A percentile compares a stretch with the other conserved stretches of the same genome.
phyloP scores from a whole-genome alignment of 2,888 invertebrate species.

The Tineola bisselliella region DNA sequence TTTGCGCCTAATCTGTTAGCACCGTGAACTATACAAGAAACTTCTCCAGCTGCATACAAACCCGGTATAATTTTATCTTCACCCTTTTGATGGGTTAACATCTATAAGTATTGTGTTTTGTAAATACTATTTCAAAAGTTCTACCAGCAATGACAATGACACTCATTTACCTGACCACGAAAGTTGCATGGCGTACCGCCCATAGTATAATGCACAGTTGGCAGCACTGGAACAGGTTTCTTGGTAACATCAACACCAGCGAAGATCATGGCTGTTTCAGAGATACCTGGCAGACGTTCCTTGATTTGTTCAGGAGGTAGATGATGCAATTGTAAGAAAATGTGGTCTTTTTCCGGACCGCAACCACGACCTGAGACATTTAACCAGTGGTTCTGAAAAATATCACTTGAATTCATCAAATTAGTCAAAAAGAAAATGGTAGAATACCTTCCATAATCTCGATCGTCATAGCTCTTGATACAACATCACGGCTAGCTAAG shows the following conservation, averaged over 20 bases:
- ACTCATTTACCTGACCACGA: constrained; percentile 71
- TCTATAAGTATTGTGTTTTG: constrained; percentile 43
- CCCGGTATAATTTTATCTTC: constrained; percentile 83
- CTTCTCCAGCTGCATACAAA: constrained; percentile 94
- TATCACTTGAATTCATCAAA: no score
- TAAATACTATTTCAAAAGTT: no score
- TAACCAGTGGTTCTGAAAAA: no score
- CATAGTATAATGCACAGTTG: constrained; percentile 99
- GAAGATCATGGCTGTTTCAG: constrained; percentile 99
- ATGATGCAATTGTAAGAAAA: constrained; percentile 94
- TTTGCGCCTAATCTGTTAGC: constrained; percentile 99
- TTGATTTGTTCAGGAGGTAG: constrained; percentile 93
- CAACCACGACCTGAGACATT: constrained; percentile 76
- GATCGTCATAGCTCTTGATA: constrained; percentile 96
- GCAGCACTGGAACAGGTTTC: constrained; percentile 98
- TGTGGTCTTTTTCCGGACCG: constrained; percentile 97
- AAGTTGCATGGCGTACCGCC: constrained; percentile 98
- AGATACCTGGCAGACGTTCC: constrained; percentile 90
- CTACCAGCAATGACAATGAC: no score
- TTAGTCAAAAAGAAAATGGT: no score
- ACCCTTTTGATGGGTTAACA: constrained; percentile 68
- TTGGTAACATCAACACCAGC: constrained; percentile 98
- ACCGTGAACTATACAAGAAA: constrained; percentile 96
- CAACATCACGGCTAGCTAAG: constrained; percentile 98
- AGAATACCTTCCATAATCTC: constrained; percentile 89